phyloP scores from a whole-genome alignment of 1,140 invertebrate genomes.

The Drosophila nebulosa region DNA sequence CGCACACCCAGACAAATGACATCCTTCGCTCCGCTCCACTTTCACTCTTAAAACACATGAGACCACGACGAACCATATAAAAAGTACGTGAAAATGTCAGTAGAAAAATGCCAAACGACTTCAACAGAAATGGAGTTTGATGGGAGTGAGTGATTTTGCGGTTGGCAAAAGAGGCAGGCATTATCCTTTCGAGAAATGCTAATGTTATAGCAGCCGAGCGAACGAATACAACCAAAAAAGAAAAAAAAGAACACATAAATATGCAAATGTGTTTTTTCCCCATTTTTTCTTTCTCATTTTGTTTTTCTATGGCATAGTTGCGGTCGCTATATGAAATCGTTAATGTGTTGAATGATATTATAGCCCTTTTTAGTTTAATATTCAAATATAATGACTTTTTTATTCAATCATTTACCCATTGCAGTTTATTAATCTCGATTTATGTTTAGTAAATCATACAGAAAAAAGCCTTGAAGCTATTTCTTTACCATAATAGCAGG shows the following conservation, averaged over 20 bases:
- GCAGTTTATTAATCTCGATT: too few species aligned
- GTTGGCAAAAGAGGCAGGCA: constrained; percentile 24
- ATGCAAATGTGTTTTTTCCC: constrained; percentile 64
- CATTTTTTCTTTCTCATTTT: constrained; percentile 8
- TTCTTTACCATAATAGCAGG: too few species aligned
- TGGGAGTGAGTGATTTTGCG: neutral
- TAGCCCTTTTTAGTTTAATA: constrained; percentile 29
- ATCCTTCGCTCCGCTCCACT: neutral
- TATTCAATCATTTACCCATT: too few species aligned
- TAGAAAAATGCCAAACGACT: constrained; percentile 65
- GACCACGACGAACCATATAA: constrained; percentile 6
- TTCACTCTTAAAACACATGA: neutral
- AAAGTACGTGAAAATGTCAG: constrained; percentile 49
- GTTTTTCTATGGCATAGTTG: constrained; percentile 53
- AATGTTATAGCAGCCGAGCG: constrained; percentile 51
- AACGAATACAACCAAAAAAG: constrained; percentile 53
- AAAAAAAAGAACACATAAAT: constrained; percentile 49
- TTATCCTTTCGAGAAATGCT: constrained; percentile 74
- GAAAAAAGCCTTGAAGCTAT: too few species aligned
- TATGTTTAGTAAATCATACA: too few species aligned
- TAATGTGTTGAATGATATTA: constrained; percentile 60
- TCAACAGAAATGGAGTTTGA: constrained; percentile 8
- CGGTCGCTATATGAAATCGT: constrained; percentile 65
- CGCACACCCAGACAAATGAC: constrained; percentile 35
- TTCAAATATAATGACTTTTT: neutral